Conservation (phyloP, 2,888 invertebrate species). For the Dorcus parallelipipedus region DNA sequence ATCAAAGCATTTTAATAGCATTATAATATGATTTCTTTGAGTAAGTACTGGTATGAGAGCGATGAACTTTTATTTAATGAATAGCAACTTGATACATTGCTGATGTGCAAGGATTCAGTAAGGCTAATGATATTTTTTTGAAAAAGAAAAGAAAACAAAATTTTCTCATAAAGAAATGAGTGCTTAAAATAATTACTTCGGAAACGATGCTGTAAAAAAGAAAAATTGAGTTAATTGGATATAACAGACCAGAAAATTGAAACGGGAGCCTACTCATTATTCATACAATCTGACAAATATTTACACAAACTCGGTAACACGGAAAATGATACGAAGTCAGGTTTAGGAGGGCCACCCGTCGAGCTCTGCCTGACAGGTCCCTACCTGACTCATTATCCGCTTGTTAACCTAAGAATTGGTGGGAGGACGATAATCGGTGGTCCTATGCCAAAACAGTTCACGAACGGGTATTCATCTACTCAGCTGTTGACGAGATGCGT, state of each 20-base stretch:
- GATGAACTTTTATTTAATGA: too few relatives aligned
- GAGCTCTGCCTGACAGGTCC: conserved; percentile 30
- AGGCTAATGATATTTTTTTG: neutral
- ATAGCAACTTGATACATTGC: too few relatives aligned
- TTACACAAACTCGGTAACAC: conserved; percentile 37
- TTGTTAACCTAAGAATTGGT: conserved; percentile 36
- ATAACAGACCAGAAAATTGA: conserved; percentile 33
- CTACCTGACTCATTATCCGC: conserved; percentile 35
- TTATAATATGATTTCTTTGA: too few relatives aligned
- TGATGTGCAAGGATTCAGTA: neutral
- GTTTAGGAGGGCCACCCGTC: conserved; percentile 31
- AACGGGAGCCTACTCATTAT: conserved; percentile 41
- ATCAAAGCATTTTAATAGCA: too few relatives aligned
- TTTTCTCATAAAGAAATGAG: conserved; percentile 5
- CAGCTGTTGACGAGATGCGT: neutral
- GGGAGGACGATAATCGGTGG: conserved; percentile 33
- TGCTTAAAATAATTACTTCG: conserved; percentile 13
- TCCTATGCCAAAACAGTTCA: conserved; percentile 35
- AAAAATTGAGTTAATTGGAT: conserved; percentile 29
- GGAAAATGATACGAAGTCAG: conserved; percentile 25
- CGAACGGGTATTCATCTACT: conserved; percentile 21
- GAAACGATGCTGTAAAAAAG: conserved; percentile 20
- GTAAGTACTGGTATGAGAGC: too few relatives aligned
- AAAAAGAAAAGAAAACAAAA: neutral
- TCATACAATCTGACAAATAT: conserved; percentile 40